Base-by-base conservation (phyloP, 1,140 invertebrate genomes). In the Atta texana region DNA sequence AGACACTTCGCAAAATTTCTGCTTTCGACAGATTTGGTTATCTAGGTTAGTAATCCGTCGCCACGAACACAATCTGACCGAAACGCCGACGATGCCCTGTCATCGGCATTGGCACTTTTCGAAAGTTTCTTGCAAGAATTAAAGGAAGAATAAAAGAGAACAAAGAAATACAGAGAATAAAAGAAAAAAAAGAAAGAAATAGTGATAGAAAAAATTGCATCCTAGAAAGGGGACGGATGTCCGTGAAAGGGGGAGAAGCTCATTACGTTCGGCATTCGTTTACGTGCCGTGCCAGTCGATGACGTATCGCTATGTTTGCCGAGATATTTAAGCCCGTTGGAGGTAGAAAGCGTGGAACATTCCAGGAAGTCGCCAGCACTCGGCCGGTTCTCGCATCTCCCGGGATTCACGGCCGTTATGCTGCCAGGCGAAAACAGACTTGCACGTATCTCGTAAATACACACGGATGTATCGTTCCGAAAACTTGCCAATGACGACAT, bases 341-440 rank as follows among this genome's bases (percentile, higher is more conserved):
- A 61, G 61, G 78, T 91, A 90, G 90, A 91, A 91, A 91, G 90
- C 89, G 89, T 90, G 86, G 77, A 87, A 86, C 87, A 88, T 86
- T 90, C 61, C 87, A 88, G 82, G 81, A 90, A 90, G 71, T 87
- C 39, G 63, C 77, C 64, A 24, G 51, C n/a, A 51, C 78, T 74
- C 80, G 88, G 55, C 81, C 64, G 51, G 51, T 44, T 57, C 74
- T 74, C 86, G 81, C 51, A 61, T 90, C 75, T 76, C 53, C 16
- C 7, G 31, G 77, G 78, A 89, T 84, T 89, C 85, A 34, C 51
- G 34, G 77, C 72, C 49, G 21, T 77, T 57, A 39, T 16, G 24
- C 24, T 24, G 39, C 49, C 31, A 10, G n/a, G 4, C 49, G 28
- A 82, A 82, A 82, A 68, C 49, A 53, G n/a, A 28, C 10, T 66